These are phyloP conservation scores for Epizoanthus rinbou DNA, from an alignment of 92 coral and sea anemone species.

Conservation along the genomic window DNA sequence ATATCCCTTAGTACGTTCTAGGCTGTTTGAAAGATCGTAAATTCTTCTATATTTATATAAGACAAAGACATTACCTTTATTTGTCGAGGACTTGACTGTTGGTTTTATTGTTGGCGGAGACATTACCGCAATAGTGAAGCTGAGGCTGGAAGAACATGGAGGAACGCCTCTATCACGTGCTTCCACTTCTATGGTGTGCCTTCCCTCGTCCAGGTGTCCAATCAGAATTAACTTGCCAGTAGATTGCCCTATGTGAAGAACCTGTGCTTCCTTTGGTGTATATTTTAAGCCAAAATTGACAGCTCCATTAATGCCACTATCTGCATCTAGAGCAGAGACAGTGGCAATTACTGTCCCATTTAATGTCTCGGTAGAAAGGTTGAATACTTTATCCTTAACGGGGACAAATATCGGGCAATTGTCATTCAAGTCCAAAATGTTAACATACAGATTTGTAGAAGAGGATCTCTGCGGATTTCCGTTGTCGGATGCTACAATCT, in stretches of 20 bases:
- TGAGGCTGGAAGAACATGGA: slow-evolving; percentile 53
- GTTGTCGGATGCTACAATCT: slow-evolving; percentile 63
- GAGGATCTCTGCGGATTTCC: slow-evolving; percentile 58
- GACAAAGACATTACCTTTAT: slow-evolving; percentile 30
- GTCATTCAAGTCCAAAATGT: slow-evolving; percentile 62
- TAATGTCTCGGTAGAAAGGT: slow-evolving; percentile 38
- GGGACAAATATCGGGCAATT: slow-evolving; percentile 69
- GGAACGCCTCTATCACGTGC: slow-evolving; percentile 70
- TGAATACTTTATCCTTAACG: background rate
- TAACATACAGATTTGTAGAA: slow-evolving; percentile 29
- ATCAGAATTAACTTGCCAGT: slow-evolving; percentile 46
- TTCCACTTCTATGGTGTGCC: slow-evolving; percentile 47
- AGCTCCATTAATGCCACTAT: slow-evolving; percentile 66
- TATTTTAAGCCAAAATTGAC: slow-evolving; percentile 31
- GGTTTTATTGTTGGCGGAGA: slow-evolving; percentile 8
- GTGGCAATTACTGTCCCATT: slow-evolving; percentile 42
- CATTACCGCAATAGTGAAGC: slow-evolving; percentile 40
- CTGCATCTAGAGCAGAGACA: slow-evolving; percentile 59
- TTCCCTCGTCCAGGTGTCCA: slow-evolving; percentile 4
- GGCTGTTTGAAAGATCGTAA: background rate
- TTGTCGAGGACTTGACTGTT: background rate
- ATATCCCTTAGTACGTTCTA: background rate
- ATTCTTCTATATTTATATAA: too few relatives aligned
- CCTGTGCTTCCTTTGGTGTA: background rate
- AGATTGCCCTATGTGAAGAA: slow-evolving; percentile 45